Conservation (phyloP, 2,113 vertebrate species). For the Felis catus region F.catus_Fca126_mat1.0 CM031416.1:150259001-150259500, state of each 20-base stretch:
- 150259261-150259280: too few species aligned
- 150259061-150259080: neutral
- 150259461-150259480: neutral
- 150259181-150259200: neutral
- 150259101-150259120: rapidly evolving
- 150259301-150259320: neutral
- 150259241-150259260: neutral
- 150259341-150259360: neutral
- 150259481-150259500: neutral
- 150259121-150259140: rapidly evolving
- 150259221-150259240: rapidly evolving
- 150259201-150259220: rapidly evolving
- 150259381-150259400: neutral
- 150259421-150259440: neutral
- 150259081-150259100: rapidly evolving
- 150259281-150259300: rapidly evolving
- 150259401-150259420: too few species aligned
- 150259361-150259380: neutral
- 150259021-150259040: rapidly evolving
- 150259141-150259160: rapidly evolving
- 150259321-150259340: too few species aligned
- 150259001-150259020: neutral
- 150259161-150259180: rapidly evolving
- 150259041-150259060: rapidly evolving
- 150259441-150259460: rapidly evolving